A percentile compares a stretch with the other conserved stretches of the same genome.
phyloP scores from a whole-genome alignment of 2,888 invertebrate species.

The Melanophora roralis region DNA sequence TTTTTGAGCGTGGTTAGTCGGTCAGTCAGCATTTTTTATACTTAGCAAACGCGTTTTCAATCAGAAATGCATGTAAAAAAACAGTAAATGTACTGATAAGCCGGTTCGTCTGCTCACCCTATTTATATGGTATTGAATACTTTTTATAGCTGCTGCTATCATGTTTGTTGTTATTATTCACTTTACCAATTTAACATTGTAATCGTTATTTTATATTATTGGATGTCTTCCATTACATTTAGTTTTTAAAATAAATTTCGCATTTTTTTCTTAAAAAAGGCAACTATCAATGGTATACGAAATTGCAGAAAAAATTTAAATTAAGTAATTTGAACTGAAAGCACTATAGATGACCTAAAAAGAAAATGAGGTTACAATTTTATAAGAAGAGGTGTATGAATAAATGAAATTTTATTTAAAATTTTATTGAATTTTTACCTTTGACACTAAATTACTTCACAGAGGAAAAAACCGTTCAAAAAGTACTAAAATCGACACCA shows the following conservation, averaged over 20 bases:
- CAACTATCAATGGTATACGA: background rate
- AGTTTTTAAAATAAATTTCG: conserved; percentile 7
- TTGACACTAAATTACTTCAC: too few species aligned
- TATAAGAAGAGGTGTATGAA: too few species aligned
- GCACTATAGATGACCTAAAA: background rate
- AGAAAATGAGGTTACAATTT: background rate
- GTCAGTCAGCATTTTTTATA: too few species aligned
- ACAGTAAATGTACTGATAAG: too few species aligned
- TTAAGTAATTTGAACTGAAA: background rate
- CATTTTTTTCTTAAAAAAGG: background rate
- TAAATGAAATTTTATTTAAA: too few species aligned
- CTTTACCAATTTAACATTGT: background rate
- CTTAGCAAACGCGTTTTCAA: too few species aligned
- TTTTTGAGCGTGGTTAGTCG: too few species aligned
- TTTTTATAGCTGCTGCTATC: background rate
- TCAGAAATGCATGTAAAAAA: too few species aligned
- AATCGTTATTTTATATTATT: background rate
- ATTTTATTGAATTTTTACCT: too few species aligned
- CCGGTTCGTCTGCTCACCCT: background rate
- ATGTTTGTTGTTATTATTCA: background rate
- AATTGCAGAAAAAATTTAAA: background rate
- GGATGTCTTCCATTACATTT: conserved; percentile 33
- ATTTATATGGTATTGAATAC: background rate
- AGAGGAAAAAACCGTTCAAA: too few species aligned
- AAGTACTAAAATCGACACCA: too few species aligned